Conservation (phyloP, 2,113 vertebrate species). For the Aldabrachelys gigantea region DNA sequence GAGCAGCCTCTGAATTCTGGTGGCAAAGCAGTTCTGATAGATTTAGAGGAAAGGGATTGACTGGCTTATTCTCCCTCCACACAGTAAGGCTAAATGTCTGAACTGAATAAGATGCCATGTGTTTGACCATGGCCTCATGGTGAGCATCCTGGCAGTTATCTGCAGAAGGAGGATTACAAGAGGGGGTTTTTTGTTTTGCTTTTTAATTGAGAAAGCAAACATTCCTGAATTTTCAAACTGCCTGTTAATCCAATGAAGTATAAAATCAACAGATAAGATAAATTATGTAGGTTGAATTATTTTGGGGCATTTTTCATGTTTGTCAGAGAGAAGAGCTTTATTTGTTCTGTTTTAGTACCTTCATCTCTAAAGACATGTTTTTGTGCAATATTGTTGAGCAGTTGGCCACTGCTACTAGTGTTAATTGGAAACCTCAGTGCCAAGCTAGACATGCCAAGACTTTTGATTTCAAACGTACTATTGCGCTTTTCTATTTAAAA, state of each 20-base stretch:
- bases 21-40: not conserved
- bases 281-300: not conserved
- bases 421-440: not conserved
- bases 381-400: not conserved
- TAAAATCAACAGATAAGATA: not conserved
- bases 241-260: not conserved
- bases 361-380: not conserved
- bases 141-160: not conserved
- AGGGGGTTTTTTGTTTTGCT: not conserved
- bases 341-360: not conserved
- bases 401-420: not conserved
- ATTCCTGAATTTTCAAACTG: not conserved
- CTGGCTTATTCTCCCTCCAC: not conserved
- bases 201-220: not conserved
- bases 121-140: fast-evolving
- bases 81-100: not conserved
- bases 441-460: not conserved
- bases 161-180: not conserved
- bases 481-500: not conserved
- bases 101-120: not conserved
- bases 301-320: not conserved
- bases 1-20: not conserved
- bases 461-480: not conserved
- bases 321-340: constrained; percentile 1
- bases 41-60: not conserved